Base-by-base conservation (phyloP, 2,113 vertebrate genomes). In the Carollia perspicillata region DNA sequence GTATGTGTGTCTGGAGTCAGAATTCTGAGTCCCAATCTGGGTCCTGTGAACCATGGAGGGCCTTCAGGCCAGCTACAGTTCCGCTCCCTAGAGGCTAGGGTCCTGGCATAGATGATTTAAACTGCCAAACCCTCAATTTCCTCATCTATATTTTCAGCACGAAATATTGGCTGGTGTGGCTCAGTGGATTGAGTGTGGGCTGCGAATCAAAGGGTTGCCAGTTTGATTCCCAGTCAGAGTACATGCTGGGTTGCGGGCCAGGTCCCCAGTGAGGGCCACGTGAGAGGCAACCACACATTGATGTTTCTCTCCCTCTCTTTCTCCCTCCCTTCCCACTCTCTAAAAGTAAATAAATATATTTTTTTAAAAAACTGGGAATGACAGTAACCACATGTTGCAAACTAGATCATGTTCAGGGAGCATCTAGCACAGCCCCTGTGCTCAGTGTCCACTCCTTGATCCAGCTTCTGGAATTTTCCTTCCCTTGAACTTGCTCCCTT, bases 31-130 rank as follows among this genome's bases (percentile, higher is more conserved):
- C 42, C 35, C 37, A 28, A 0, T 8, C 42, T 93, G 71, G 26
- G 10, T 35, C 40, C 63, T 1, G 9, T 33, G 42, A 49, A 7
- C 49, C 28, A 1, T 0, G 18, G 53, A 3, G 0, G 2, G n/a
- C 49, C 68, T 60, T 75, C 3, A 5, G 40, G 33, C 13, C 51
- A 68, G 44, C 16, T n/a, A 2, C 0, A 2, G 37, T 10, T 28
- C 40, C 1, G 0, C 3, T 69, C 30, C 18, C 65, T 37, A 20
- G 26, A 0, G 0, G 26, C 33, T 74, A 3, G 22, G 68, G 30
- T 80, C 49, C 26, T 4, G 6, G 20, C 33, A 11, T 28, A 44
- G 51, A 11, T 58, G n/a, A 17, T 11, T 23, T 53, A 66, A 42
- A 17, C 33, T 33, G 0, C 23, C 74, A 3, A 42, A 16, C 17